Evolutionary conservation across 2,113 vertebrate genomes (phyloP).

Genomic region (Toxotes jaculatrix): DNA sequence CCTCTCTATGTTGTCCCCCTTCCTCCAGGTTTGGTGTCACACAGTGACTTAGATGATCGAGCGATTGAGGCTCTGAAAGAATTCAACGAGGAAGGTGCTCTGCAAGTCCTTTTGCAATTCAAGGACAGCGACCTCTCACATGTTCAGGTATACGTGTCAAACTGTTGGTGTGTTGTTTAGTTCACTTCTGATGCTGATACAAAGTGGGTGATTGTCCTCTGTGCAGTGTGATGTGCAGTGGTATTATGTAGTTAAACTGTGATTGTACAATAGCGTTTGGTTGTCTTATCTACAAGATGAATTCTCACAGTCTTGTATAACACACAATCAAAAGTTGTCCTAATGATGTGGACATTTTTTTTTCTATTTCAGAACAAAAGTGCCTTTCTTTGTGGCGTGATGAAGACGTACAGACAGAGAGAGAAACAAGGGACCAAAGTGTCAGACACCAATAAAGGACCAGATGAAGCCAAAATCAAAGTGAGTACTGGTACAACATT

Average conservation of each 20-base stretch:
- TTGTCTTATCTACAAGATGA: not conserved
- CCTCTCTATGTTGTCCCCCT: slow-evolving; percentile 54
- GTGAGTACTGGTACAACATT: slow-evolving; percentile 76
- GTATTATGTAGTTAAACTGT: not conserved
- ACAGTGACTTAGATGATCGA: slow-evolving; percentile 99
- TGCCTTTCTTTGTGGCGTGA: slow-evolving; percentile 99
- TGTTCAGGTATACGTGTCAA: slow-evolving; percentile 89
- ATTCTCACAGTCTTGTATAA: not conserved
- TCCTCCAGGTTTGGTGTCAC: slow-evolving; percentile 94
- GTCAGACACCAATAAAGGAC: slow-evolving; percentile 99
- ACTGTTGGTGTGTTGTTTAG: not conserved
- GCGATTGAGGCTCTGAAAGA: slow-evolving; percentile 99
- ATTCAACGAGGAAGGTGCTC: slow-evolving; percentile 99
- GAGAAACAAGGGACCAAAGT: slow-evolving; percentile 99
- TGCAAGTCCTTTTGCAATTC: slow-evolving; percentile 98
- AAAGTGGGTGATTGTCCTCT: not conserved
- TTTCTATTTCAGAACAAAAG: slow-evolving; percentile 94
- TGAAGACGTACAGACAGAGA: slow-evolving; percentile 99
- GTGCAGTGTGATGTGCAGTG: not conserved
- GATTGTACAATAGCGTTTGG: slow-evolving; percentile 10
- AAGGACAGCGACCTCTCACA: slow-evolving; percentile 99
- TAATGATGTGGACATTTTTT: not conserved
- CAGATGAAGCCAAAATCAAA: slow-evolving; percentile 99
- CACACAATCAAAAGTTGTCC: not conserved
- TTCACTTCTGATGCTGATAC: not conserved